Percentiles rank a stretch among this genome's conserved stretches.
phyloP scores from a whole-genome alignment of 2,797 vertebrate species.

The Champsocephalus esox region DNA sequence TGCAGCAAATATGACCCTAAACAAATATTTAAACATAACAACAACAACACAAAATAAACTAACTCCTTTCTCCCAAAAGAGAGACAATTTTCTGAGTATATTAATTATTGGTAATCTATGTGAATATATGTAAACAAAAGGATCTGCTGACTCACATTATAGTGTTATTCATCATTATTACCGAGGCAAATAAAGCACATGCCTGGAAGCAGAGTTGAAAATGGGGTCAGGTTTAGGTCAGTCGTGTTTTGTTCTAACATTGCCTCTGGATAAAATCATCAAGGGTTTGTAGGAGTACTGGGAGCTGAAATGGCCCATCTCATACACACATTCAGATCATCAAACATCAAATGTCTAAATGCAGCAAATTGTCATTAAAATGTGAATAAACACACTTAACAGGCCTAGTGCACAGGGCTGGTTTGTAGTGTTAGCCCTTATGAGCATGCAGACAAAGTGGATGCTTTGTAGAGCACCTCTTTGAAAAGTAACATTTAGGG shows the following conservation, averaged over 20 bases:
- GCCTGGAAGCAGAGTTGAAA: slow-evolving; percentile 25
- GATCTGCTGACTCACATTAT: slow-evolving; percentile 2
- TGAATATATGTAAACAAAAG: neutral
- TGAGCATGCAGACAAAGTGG: neutral
- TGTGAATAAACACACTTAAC: slow-evolving; percentile 22
- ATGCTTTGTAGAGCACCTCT: neutral
- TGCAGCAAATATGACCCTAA: slow-evolving; percentile 2
- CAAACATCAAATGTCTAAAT: neutral
- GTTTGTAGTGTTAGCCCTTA: neutral
- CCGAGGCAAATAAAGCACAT: slow-evolving; percentile 26
- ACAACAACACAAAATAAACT: slow-evolving; percentile 18
- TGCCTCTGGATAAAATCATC: slow-evolving; percentile 37
- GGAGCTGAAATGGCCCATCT: slow-evolving; percentile 8
- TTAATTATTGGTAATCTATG: neutral
- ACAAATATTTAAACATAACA: slow-evolving; percentile 2
- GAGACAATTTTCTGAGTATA: neutral
- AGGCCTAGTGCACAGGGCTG: neutral
- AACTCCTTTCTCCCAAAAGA: neutral
- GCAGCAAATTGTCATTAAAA: slow-evolving; percentile 4
- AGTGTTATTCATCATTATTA: neutral
- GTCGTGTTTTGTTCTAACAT: slow-evolving; percentile 23
- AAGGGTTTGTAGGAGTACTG: slow-evolving; percentile 27
- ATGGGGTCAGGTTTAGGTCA: slow-evolving; percentile 30
- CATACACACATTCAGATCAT: neutral
- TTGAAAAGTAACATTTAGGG: neutral